A percentile compares a stretch with the other conserved stretches of the same genome.
Conservation (phyloP, 2,113 vertebrate species). For the Zosterops pallidus region DNA sequence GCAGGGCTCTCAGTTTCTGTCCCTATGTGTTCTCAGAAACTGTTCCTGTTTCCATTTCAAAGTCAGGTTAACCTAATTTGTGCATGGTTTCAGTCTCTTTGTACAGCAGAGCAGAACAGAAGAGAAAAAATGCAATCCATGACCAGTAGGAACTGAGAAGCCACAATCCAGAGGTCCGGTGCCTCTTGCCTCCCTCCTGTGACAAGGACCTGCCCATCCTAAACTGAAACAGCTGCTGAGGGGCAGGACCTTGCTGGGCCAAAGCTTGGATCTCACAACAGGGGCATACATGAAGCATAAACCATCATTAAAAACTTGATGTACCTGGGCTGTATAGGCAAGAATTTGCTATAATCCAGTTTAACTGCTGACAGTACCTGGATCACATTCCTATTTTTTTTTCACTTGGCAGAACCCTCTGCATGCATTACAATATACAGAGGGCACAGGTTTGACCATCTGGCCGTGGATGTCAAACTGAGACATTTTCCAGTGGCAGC, state of each 20-base stretch:
- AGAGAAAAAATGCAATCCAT: neutral
- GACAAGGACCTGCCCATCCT: neutral
- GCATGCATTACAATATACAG: neutral
- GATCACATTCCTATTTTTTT: neutral
- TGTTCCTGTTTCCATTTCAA: neutral
- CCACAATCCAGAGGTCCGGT: neutral
- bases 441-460: constrained; percentile 37
- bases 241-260: neutral
- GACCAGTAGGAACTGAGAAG: neutral
- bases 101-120: neutral
- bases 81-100: neutral
- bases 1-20: neutral
- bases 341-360: neutral
- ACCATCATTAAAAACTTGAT: neutral
- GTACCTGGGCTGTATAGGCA: neutral
- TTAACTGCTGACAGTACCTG: neutral
- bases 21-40: neutral
- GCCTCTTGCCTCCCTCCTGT: neutral
- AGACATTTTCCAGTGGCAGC: constrained; percentile 36
- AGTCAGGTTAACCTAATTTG: neutral
- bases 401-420: constrained; percentile 17
- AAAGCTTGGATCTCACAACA: neutral
- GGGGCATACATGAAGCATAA: neutral
- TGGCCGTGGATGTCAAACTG: constrained; percentile 36
- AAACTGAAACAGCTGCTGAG: neutral